phyloP scores from a whole-genome alignment of 2,888 invertebrate species.

The Acronicta psi region DNA sequence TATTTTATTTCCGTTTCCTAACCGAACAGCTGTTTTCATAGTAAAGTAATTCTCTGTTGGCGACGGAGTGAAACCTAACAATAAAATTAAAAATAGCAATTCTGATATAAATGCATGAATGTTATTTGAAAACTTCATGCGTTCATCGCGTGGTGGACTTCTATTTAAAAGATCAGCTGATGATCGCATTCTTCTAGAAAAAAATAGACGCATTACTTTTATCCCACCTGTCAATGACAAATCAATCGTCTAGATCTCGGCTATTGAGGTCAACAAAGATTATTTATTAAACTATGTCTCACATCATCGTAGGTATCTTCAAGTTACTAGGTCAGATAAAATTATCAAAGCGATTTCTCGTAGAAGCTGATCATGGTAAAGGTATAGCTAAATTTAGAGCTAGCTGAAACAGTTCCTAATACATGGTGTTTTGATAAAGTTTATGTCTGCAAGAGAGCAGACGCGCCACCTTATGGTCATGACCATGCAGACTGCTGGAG shows the following conservation, averaged over 20 bases:
- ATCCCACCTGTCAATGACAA: slow-evolving; percentile 16
- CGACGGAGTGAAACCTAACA: not conserved
- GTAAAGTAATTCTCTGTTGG: not conserved
- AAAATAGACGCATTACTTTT: slow-evolving; percentile 5
- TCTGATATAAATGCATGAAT: not conserved
- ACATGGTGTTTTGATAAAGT: too few species aligned
- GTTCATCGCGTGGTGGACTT: slow-evolving; percentile 3
- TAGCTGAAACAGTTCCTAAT: too few species aligned
- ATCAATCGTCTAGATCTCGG: slow-evolving; percentile 14
- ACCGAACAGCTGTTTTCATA: not conserved
- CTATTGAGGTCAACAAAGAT: slow-evolving; percentile 34
- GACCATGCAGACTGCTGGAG: too few species aligned
- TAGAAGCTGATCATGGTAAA: slow-evolving; percentile 10
- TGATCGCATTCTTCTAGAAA: not conserved
- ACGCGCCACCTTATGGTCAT: too few species aligned
- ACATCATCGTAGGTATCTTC: slow-evolving; percentile 27
- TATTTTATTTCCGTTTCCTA: not conserved
- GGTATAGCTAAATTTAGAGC: too few species aligned
- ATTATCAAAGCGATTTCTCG: slow-evolving; percentile 42
- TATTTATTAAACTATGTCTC: slow-evolving; percentile 13
- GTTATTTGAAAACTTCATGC: slow-evolving; percentile 9
- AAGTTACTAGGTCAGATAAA: slow-evolving; percentile 57
- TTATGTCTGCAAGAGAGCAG: too few species aligned
- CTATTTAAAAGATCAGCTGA: slow-evolving; percentile 13
- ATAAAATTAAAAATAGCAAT: slow-evolving; percentile 15